Evolutionary conservation across 2,797 vertebrate species (phyloP).

Genomic region (Sebastes vulpes): DNA sequence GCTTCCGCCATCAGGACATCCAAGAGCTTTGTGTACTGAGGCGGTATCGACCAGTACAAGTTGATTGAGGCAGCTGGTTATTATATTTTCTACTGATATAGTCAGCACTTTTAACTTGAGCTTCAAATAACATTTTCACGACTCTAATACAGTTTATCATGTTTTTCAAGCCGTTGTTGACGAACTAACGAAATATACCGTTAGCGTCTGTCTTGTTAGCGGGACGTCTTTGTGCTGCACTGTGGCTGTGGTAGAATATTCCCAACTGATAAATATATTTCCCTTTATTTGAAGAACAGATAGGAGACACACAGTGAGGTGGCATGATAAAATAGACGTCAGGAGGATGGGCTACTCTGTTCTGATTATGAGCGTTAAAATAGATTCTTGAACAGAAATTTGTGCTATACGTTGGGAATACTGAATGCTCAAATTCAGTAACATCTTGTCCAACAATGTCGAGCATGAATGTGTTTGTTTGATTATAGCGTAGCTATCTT

Average conservation of each 20-base stretch:
- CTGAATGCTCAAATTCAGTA: not conserved
- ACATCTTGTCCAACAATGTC: not conserved
- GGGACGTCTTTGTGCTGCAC: not conserved
- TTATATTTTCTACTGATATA: not conserved
- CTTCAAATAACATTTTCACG: not conserved
- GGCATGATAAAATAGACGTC: not conserved
- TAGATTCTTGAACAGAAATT: not conserved
- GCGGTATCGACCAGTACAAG: not conserved
- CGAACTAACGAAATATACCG: not conserved
- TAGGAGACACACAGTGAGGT: not conserved
- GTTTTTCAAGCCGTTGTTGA: not conserved
- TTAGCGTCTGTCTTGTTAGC: not conserved
- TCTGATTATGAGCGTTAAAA: not conserved
- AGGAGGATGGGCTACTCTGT: not conserved
- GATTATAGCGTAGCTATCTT: not conserved
- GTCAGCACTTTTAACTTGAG: slow-evolving; percentile 9
- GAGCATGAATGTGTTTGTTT: not conserved
- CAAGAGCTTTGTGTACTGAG: slow-evolving; percentile 13
- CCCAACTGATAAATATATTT: not conserved
- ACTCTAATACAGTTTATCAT: not conserved
- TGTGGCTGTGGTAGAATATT: not conserved
- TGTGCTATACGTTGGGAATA: not conserved
- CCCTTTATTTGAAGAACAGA: not conserved
- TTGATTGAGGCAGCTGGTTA: slow-evolving; percentile 4
- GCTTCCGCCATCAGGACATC: slow-evolving; percentile 27